phyloP scores from a whole-genome alignment of 53 echinoderm and acorn worm species.

The Henricia sp. region DNA sequence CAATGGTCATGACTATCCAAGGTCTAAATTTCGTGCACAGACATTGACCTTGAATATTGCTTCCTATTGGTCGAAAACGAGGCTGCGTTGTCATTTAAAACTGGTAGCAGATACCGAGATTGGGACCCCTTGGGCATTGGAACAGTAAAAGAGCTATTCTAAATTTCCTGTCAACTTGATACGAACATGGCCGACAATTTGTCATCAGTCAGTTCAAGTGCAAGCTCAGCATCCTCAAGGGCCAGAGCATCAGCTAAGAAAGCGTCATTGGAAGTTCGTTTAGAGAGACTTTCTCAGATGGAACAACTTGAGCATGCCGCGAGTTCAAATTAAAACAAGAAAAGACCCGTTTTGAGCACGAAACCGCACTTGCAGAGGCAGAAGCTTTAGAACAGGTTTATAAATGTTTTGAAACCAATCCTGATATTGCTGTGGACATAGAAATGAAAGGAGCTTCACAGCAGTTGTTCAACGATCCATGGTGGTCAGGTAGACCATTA shows the following conservation, averaged over 20 bases:
- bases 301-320: not conserved
- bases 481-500: not conserved
- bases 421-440: not conserved
- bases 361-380: constrained; percentile 13
- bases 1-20: too few species aligned
- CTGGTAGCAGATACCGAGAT: too few species aligned
- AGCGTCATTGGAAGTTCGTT: not conserved
- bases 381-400: constrained; percentile 2
- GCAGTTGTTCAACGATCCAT: not conserved
- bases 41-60: too few species aligned
- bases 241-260: constrained; percentile 5
- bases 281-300: not conserved
- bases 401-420: not conserved
- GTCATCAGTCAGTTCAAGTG: not conserved
- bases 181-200: too few species aligned
- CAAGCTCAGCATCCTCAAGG: not conserved
- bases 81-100: too few species aligned
- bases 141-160: too few species aligned
- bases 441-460: not conserved
- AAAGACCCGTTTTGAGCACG: not conserved
- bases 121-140: too few species aligned
- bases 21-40: too few species aligned
- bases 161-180: too few species aligned
- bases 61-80: too few species aligned
- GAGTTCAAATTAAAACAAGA: constrained; percentile 9